Base-by-base conservation (phyloP, 2,888 invertebrate genomes). In the Gibbula magus region DNA sequence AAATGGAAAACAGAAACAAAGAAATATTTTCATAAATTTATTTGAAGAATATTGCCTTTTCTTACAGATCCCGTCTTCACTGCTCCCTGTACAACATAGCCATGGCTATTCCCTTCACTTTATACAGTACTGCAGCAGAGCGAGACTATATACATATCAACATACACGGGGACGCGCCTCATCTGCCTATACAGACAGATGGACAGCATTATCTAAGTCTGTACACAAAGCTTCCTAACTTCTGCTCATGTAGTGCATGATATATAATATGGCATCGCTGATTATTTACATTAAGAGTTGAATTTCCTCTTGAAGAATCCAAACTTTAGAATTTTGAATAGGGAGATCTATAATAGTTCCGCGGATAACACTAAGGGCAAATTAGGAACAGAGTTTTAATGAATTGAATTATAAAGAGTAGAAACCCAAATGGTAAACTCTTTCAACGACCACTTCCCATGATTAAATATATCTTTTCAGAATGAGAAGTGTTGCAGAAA, bases 41-140 rank as follows among this genome's bases (percentile, higher is more conserved):
- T 73, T 73, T 75, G 51, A 66, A 77, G 77, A 77, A 77, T 77
- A 77, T 77, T 77, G 66, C 77, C 77, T 77, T 75, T 75, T 77
- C 61, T 77, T 77, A 77, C 77, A 77, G 77, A 51, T 77, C 77
- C 66, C 77, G 22, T 77, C 51, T 51, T 61, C 51, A 77, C 61
- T 51, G 56, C 77, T 77, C 35, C 7, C 77, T 77, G 53, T 77
- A 77, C 77, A 61, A 61, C 61, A 61, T 66, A 77, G 45, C 70
- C 70, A 39, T 39, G 25, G 70, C 35, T 70, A 35, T 20, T 70
- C 70, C 70, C 70, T 32, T 70, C 70, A 70, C 39, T 70, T 70
- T 70, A 70, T 70, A 70, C 70, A 70, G 70, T 16, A 35, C 70
- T 70, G 35, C 70, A 70, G 70, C 39, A 20, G 29, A 32, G 70